Conservation (phyloP, 2,113 vertebrate genomes). For the Dicrurus megarhynchus region DNA sequence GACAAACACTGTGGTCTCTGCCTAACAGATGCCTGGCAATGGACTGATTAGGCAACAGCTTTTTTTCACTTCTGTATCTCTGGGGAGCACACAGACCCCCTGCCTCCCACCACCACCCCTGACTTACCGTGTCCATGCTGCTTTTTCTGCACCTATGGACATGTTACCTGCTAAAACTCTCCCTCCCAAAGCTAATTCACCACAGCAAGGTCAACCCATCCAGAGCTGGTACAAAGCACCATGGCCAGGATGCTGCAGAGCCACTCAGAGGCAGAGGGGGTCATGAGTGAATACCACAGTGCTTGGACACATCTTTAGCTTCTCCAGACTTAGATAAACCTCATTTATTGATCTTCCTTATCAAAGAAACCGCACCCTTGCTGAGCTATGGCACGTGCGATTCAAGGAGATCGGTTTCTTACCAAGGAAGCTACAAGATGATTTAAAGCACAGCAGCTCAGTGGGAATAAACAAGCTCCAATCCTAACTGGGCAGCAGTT, state of each 20-base stretch:
- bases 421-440: neutral
- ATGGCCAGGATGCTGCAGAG: neutral
- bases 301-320: neutral
- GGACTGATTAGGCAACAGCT: neutral
- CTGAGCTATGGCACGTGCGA: neutral
- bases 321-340: neutral
- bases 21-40: neutral
- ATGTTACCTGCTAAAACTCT: neutral
- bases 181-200: neutral
- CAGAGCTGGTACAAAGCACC: neutral
- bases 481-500: neutral
- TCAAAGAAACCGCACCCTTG: neutral
- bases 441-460: neutral
- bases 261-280: neutral
- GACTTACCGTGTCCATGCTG: rapidly evolving
- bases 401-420: neutral
- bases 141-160: neutral
- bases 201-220: neutral
- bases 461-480: neutral
- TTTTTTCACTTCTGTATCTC: constrained; percentile 1
- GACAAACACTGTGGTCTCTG: neutral
- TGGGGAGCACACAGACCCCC: neutral
- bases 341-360: neutral
- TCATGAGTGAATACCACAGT: rapidly evolving
- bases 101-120: rapidly evolving